Percentiles rank a stretch among this genome's conserved stretches.
These are phyloP conservation scores for Unio delphinus DNA, from an alignment of 2,888 invertebrate genomes.

Conservation along the genomic window DNA sequence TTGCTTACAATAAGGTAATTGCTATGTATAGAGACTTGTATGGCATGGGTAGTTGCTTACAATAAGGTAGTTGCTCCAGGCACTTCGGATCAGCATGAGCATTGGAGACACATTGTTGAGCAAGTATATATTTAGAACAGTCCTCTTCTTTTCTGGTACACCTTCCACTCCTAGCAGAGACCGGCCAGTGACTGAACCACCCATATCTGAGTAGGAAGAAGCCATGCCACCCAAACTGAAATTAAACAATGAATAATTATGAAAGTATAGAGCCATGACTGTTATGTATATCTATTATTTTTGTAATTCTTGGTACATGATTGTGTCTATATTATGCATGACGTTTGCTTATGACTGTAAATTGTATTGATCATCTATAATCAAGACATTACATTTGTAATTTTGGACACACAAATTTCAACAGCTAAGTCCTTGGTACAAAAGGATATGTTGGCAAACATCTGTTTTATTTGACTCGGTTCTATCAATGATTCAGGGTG, in stretches of 20 bases:
- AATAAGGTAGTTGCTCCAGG: slow-evolving; percentile 67
- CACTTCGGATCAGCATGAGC: slow-evolving; percentile 62
- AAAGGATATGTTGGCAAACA: too few relatives aligned
- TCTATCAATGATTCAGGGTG: too few relatives aligned
- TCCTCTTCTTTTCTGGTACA: slow-evolving; percentile 42
- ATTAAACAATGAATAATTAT: slow-evolving; percentile 1
- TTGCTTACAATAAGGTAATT: neutral
- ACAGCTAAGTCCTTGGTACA: too few relatives aligned
- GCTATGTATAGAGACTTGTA: too few relatives aligned
- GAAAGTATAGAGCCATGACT: neutral
- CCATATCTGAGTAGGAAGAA: slow-evolving; percentile 45
- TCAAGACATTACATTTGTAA: too few relatives aligned
- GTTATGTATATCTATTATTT: too few relatives aligned
- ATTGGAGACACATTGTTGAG: slow-evolving; percentile 63
- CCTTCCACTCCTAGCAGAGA: slow-evolving; percentile 40
- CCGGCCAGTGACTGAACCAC: slow-evolving; percentile 49
- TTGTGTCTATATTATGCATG: too few relatives aligned
- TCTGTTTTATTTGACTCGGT: too few relatives aligned
- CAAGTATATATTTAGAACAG: slow-evolving; percentile 63
- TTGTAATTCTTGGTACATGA: too few relatives aligned
- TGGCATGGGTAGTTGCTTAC: slow-evolving; percentile 38
- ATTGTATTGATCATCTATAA: too few relatives aligned
- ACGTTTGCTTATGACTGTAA: too few relatives aligned
- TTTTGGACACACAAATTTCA: too few relatives aligned
- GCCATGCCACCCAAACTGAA: slow-evolving; percentile 35